phyloP scores from a whole-genome alignment of 2,113 vertebrate species.

The Potamarius usumacintae region DNA sequence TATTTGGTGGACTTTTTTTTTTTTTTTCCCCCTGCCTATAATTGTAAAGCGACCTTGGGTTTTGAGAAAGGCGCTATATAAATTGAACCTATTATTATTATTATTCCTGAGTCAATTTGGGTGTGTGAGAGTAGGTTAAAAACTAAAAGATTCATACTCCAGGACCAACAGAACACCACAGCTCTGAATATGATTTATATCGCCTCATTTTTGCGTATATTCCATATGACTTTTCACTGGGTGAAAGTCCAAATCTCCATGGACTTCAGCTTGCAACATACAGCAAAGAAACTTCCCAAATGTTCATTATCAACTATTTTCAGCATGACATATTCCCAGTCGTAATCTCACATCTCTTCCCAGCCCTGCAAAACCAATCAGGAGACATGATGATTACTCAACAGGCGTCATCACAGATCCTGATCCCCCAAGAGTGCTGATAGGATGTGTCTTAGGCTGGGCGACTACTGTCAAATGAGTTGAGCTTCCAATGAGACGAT shows the following conservation, averaged over 20 bases:
- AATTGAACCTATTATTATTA: no score
- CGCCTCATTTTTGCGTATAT: neutral
- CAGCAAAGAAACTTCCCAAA: neutral
- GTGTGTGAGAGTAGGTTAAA: neutral
- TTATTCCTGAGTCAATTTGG: neutral
- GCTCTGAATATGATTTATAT: neutral
- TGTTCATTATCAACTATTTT: neutral
- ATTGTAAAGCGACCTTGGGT: no score
- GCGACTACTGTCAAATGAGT: conserved; percentile 30
- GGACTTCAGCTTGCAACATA: neutral
- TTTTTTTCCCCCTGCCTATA: no score
- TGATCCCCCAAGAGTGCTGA: neutral
- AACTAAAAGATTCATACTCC: neutral
- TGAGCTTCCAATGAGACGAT: conserved; percentile 62
- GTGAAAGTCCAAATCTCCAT: neutral
- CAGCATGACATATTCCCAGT: neutral
- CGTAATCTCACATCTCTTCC: neutral
- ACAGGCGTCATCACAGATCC: conserved; percentile 16
- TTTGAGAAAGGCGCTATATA: no score
- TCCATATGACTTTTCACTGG: neutral
- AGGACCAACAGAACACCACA: neutral
- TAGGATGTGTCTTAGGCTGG: neutral
- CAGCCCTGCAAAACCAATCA: neutral
- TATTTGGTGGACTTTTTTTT: no score
- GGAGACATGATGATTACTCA: neutral